Conservation (phyloP, 2,797 vertebrate species). For the Ctenopoma kingsleyae region DNA sequence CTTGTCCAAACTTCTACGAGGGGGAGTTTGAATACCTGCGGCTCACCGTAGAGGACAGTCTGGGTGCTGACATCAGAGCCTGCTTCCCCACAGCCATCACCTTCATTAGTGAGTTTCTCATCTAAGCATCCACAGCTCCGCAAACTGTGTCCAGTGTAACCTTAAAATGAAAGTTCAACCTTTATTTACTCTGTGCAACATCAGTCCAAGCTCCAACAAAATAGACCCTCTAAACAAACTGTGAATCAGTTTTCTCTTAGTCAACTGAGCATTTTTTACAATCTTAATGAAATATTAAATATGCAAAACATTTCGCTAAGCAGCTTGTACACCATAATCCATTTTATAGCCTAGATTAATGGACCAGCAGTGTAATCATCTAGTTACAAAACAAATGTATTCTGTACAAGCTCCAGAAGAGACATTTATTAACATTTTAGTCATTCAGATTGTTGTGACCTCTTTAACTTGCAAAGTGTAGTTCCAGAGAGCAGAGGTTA, state of each 20-base stretch:
- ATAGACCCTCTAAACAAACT: background rate
- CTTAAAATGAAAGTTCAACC: background rate
- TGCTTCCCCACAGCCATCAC: constrained; percentile 89
- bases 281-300: background rate
- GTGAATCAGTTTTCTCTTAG: background rate
- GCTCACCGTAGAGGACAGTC: constrained; percentile 89
- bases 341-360: constrained; percentile 21
- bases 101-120: constrained; percentile 86
- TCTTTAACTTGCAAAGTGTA: constrained; percentile 5
- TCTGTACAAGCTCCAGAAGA: constrained; percentile 21
- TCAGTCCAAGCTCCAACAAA: constrained; percentile 5
- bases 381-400: constrained; percentile 61
- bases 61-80: constrained; percentile 87
- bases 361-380: constrained; percentile 28
- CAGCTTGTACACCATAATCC: constrained; percentile 48
- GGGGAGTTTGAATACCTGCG: constrained; percentile 86
- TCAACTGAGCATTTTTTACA: constrained; percentile 1
- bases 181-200: background rate
- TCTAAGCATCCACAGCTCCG: background rate
- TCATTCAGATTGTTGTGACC: constrained; percentile 14
- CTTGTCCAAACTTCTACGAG: constrained; percentile 90
- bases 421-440: background rate
- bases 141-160: background rate
- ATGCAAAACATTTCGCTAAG: constrained; percentile 39
- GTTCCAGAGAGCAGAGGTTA: background rate